Evolutionary conservation across 2,797 vertebrate genomes (phyloP).

Genomic region (Halcyon smyrnensis): DNA sequence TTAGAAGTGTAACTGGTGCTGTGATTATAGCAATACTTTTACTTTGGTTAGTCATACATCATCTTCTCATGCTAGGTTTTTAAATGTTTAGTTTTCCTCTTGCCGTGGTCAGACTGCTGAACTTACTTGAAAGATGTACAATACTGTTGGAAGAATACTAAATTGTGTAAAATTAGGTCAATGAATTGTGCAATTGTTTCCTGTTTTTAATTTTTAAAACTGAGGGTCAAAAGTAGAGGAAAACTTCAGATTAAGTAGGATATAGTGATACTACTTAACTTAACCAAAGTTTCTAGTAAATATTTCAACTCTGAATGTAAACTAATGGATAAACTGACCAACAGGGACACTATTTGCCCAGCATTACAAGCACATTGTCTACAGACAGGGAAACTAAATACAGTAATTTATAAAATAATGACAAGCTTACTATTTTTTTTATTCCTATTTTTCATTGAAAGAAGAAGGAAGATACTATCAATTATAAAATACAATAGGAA

Average conservation of each 20-base stretch:
- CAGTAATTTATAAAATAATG: constrained; percentile 76
- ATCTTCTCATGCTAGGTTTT: constrained; percentile 66
- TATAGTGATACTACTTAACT: constrained; percentile 85
- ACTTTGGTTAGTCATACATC: constrained; percentile 63
- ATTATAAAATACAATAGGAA: constrained; percentile 71
- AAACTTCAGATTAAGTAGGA: constrained; percentile 80
- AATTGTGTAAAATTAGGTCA: constrained; percentile 79
- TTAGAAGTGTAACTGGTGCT: constrained; percentile 81
- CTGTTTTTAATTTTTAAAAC: constrained; percentile 68
- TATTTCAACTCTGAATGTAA: constrained; percentile 88
- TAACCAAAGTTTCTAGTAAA: constrained; percentile 91
- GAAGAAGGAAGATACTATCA: constrained; percentile 63
- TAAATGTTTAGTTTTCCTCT: constrained; percentile 76
- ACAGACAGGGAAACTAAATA: constrained; percentile 74
- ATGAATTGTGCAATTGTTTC: constrained; percentile 79
- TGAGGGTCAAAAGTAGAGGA: constrained; percentile 60
- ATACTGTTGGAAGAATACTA: constrained; percentile 74
- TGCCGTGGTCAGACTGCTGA: constrained; percentile 74
- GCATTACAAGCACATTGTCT: constrained; percentile 81
- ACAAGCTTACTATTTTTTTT: constrained; percentile 75
- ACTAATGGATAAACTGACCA: constrained; percentile 83
- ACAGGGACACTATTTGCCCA: constrained; percentile 67
- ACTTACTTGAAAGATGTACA: constrained; percentile 83
- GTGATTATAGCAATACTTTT: constrained; percentile 82
- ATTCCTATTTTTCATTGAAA: constrained; percentile 75